These are phyloP conservation scores for Lutjanus erythropterus DNA, from an alignment of 2,113 vertebrate species.

Conservation along the genomic window DNA sequence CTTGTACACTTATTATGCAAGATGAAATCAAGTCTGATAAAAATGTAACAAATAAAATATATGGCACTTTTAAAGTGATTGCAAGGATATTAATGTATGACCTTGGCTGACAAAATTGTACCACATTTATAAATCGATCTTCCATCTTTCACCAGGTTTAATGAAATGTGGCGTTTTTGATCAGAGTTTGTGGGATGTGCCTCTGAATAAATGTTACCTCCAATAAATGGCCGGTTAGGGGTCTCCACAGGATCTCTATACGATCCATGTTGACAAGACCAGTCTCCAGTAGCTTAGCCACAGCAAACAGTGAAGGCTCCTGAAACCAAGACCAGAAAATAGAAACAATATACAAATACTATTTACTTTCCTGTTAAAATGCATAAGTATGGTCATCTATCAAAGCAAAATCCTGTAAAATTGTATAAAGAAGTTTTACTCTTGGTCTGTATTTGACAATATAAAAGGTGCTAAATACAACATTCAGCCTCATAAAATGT, in stretches of 20 bases:
- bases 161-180: not conserved
- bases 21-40: not conserved
- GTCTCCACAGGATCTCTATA: conserved; percentile 98
- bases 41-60: not conserved
- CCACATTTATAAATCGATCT: not conserved
- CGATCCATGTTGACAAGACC: conserved; percentile 98
- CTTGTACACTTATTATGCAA: not conserved
- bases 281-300: conserved; percentile 97
- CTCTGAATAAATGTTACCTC: conserved; percentile 86
- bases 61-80: not conserved
- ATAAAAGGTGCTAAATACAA: too few relatives aligned
- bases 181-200: not conserved
- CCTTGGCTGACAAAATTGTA: not conserved
- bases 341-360: not conserved
- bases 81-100: not conserved
- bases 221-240: conserved; percentile 95
- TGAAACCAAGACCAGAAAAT: conserved; percentile 68
- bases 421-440: not conserved
- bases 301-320: conserved; percentile 98
- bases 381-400: not conserved
- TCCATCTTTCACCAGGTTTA: not conserved
- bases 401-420: not conserved
- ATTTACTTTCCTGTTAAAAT: not conserved
- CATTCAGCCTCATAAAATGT: too few relatives aligned
- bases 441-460: not conserved